phyloP scores from a whole-genome alignment of 2,888 invertebrate species.

The Syrista parreyssii region DNA sequence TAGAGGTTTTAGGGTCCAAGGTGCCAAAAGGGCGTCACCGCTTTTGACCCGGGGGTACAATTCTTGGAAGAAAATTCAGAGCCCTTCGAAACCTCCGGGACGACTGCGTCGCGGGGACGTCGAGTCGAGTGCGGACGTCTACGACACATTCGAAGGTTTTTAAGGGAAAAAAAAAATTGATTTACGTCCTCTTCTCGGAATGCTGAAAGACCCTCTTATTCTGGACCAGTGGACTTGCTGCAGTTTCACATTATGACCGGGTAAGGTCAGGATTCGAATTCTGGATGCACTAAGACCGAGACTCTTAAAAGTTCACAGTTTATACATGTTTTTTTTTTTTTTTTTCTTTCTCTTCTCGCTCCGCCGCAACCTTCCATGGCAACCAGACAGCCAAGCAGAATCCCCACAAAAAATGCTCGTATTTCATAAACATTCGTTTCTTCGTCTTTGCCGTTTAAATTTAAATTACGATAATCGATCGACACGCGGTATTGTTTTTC shows the following conservation, averaged over 20 bases:
- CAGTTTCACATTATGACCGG: neutral
- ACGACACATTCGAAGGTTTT: neutral
- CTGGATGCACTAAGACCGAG: neutral
- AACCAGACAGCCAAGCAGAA: neutral
- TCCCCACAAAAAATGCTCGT: neutral
- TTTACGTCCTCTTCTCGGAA: neutral
- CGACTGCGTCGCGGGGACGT: neutral
- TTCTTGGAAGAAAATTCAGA: slow-evolving; percentile 16
- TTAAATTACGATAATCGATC: neutral
- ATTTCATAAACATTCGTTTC: neutral
- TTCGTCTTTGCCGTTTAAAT: neutral
- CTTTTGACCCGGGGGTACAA: slow-evolving; percentile 16
- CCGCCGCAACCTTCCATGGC: neutral
- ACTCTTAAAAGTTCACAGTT: neutral
- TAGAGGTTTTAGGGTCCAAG: neutral
- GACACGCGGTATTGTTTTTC: neutral
- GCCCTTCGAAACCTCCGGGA: neutral
- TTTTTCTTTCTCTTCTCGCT: neutral
- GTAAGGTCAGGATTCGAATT: neutral
- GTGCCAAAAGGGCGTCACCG: slow-evolving; percentile 13
- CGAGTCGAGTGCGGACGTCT: neutral
- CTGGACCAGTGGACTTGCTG: neutral
- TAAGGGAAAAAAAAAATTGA: neutral
- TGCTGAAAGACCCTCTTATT: neutral
- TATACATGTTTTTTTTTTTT: too few relatives aligned